Percentiles rank a stretch among this genome's conserved stretches.
Conservation (phyloP, 2,113 vertebrate genomes). For the Psilopogon haemacephalus region DNA sequence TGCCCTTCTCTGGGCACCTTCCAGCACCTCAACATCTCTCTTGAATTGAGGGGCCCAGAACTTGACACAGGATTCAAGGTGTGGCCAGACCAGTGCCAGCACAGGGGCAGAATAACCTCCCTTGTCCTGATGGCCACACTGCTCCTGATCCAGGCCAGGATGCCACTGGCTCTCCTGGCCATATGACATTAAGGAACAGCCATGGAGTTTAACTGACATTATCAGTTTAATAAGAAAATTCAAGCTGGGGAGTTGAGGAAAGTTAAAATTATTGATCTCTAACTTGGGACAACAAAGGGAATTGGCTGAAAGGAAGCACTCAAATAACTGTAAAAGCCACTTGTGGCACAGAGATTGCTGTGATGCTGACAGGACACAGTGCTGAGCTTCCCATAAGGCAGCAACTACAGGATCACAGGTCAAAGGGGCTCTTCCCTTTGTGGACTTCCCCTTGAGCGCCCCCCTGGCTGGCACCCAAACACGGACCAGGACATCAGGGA, state of each 20-base stretch:
- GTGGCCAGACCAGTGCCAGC: no score
- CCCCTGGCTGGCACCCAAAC: neutral
- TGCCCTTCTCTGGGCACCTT: no score
- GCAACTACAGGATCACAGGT: neutral
- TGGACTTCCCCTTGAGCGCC: neutral
- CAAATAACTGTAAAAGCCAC: neutral
- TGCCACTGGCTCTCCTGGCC: no score
- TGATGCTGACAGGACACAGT: neutral
- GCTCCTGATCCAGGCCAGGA: no score
- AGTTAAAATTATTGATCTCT: neutral
- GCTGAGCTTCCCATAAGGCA: neutral
- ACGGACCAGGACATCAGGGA: rapidly evolving
- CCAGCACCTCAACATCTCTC: no score
- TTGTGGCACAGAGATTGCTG: neutral
- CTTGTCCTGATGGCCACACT: no score
- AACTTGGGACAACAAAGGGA: neutral
- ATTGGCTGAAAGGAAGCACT: neutral
- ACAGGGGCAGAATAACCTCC: no score
- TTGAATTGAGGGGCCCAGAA: no score
- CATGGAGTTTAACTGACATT: neutral
- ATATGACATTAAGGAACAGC: neutral
- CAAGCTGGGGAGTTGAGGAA: neutral
- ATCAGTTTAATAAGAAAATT: neutral
- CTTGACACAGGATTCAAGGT: no score
- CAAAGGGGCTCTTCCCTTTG: no score